A percentile compares a stretch with the other conserved stretches of the same genome.
Evolutionary conservation across 2,888 invertebrate genomes (phyloP).

Genomic region (Subacronicta megacephala): DNA sequence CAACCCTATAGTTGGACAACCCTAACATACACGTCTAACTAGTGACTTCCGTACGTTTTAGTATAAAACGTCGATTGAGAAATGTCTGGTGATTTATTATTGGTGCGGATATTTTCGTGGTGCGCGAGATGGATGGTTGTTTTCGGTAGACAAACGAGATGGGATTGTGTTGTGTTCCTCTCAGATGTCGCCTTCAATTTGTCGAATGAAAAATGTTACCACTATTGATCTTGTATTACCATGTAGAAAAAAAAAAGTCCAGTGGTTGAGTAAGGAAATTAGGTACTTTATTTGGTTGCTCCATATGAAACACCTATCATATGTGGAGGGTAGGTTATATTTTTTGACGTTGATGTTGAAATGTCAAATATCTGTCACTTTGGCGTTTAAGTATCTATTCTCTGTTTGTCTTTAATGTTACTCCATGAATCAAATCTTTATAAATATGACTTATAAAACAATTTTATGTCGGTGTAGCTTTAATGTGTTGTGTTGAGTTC

Average conservation of each 20-base stretch:
- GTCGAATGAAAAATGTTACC: constrained; percentile 34
- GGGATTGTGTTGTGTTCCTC: constrained; percentile 52
- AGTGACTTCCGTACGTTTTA: constrained; percentile 72
- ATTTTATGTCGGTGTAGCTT: no score
- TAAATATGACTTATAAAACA: no score
- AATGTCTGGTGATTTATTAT: constrained; percentile 74
- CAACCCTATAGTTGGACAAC: constrained; percentile 46
- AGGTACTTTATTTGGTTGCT: not conserved
- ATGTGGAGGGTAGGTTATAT: no score
- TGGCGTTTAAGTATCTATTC: no score
- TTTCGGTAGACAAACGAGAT: constrained; percentile 62
- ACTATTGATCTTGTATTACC: constrained; percentile 30
- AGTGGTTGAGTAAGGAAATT: not conserved
- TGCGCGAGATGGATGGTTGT: constrained; percentile 68
- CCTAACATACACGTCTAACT: constrained; percentile 64
- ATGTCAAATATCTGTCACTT: no score
- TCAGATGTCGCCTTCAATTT: constrained; percentile 40
- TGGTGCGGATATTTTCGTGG: constrained; percentile 67
- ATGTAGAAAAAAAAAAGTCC: not conserved
- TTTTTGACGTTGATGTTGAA: no score
- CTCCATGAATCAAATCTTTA: no score
- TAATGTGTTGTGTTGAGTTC: no score
- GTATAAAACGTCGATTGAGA: constrained; percentile 77
- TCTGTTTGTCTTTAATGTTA: no score
- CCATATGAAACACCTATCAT: not conserved